These are phyloP conservation scores for Cheilosia vernalis DNA, from an alignment of 2,888 invertebrate species.

Conservation along the genomic window DNA sequence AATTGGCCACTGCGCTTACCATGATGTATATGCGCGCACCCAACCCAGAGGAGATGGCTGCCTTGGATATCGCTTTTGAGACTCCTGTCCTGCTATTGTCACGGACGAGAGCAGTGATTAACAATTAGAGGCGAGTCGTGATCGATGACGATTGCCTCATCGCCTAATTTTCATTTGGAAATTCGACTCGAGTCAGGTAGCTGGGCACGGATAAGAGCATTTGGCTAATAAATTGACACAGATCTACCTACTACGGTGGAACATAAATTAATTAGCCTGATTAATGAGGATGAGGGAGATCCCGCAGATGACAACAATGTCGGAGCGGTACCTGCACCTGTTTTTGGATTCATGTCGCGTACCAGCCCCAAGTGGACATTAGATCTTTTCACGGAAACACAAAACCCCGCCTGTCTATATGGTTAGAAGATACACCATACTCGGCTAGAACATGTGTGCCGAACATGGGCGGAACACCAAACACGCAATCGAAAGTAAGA, in stretches of 20 bases:
- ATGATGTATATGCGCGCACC: constrained; percentile 6
- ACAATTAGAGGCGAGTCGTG: constrained; percentile 69
- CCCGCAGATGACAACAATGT: neutral
- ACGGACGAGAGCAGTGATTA: constrained; percentile 67
- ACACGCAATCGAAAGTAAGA: constrained; percentile 65
- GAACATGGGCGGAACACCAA: constrained; percentile 64
- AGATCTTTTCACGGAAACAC: constrained; percentile 50
- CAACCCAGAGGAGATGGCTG: constrained; percentile 10
- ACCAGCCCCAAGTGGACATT: constrained; percentile 40
- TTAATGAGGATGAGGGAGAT: constrained; percentile 26
- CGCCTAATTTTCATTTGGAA: constrained; percentile 46
- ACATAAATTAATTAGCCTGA: constrained; percentile 65
- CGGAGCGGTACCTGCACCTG: constrained; percentile 36
- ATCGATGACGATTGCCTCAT: constrained; percentile 69
- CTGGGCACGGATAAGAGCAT: constrained; percentile 43
- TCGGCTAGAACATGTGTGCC: constrained; percentile 51
- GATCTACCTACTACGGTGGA: neutral
- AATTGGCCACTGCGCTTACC: constrained; percentile 40
- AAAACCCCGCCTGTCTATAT: constrained; percentile 19
- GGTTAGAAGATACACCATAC: constrained; percentile 37
- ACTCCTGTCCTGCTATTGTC: constrained; percentile 65
- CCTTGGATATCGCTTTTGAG: constrained; percentile 38
- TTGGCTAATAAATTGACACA: constrained; percentile 55
- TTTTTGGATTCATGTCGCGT: constrained; percentile 46
- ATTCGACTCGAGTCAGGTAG: constrained; percentile 51